phyloP scores from a whole-genome alignment of 1,140 invertebrate species.

The Sinella curviseta region DNA sequence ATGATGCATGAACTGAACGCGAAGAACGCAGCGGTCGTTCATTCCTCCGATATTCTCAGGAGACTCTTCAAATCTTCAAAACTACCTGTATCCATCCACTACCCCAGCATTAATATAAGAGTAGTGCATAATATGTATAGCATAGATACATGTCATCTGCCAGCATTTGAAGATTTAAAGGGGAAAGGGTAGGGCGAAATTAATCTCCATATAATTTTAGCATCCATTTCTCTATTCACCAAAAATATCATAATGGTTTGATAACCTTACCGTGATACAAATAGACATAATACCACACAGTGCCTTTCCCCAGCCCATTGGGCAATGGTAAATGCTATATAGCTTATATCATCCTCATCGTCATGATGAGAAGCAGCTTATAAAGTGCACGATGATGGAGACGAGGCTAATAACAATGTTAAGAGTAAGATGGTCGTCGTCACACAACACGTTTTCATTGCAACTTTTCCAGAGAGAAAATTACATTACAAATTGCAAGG shows the following conservation, averaged over 20 bases:
- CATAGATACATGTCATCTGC: background rate
- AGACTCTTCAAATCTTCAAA: too few relatives aligned
- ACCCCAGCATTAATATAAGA: too few relatives aligned
- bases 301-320: too few relatives aligned
- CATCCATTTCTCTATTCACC: background rate
- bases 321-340: too few relatives aligned
- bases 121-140: too few relatives aligned
- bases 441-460: background rate
- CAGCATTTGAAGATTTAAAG: background rate
- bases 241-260: background rate
- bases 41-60: too few relatives aligned
- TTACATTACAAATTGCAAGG: conserved; percentile 44
- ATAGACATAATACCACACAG: too few relatives aligned
- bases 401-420: background rate
- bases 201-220: conserved; percentile 8
- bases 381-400: background rate
- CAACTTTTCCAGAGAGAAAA: conserved; percentile 29
- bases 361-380: background rate
- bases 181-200: background rate
- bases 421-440: background rate
- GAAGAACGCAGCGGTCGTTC: too few relatives aligned
- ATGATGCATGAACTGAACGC: too few relatives aligned
- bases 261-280: too few relatives aligned
- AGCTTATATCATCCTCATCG: background rate
- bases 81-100: too few relatives aligned